Percentiles rank a stretch among this genome's conserved stretches.
phyloP scores from a whole-genome alignment of 2,113 vertebrate genomes.

The Sceloporus tristichus region DNA sequence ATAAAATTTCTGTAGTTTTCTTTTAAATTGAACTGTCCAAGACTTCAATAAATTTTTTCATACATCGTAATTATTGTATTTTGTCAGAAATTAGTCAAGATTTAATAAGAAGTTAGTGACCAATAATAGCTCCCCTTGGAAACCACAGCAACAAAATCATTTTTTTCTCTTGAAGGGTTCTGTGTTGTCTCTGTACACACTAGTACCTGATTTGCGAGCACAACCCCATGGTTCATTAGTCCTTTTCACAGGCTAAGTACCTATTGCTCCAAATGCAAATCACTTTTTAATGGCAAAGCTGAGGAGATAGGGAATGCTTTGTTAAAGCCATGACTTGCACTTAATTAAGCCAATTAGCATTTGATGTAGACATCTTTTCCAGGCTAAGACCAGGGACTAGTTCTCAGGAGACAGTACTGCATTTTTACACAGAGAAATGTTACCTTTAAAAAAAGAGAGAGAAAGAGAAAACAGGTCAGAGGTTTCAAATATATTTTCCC shows the following conservation, averaged over 20 bases:
- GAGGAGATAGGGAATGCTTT: slow-evolving; percentile 71
- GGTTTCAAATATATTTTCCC: slow-evolving; percentile 41
- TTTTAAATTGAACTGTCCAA: slow-evolving; percentile 18
- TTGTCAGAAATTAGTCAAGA: slow-evolving; percentile 10
- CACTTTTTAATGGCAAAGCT: slow-evolving; percentile 73
- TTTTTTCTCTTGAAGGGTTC: slow-evolving; percentile 30
- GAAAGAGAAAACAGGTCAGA: slow-evolving; percentile 45
- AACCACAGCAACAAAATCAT: slow-evolving; percentile 11
- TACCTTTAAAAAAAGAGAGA: slow-evolving; percentile 14
- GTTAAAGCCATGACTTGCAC: slow-evolving; percentile 64
- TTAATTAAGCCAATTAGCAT: slow-evolving; percentile 76
- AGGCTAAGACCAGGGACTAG: slow-evolving; percentile 56
- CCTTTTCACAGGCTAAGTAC: slow-evolving; percentile 61
- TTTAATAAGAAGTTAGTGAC: slow-evolving; percentile 51
- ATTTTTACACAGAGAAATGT: slow-evolving; percentile 43
- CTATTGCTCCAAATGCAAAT: slow-evolving; percentile 74
- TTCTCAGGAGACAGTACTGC: slow-evolving; percentile 53
- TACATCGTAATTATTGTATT: slow-evolving; percentile 59
- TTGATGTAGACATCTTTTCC: slow-evolving; percentile 65
- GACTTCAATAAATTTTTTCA: background rate
- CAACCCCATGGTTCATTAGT: slow-evolving; percentile 67
- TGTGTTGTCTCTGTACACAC: slow-evolving; percentile 44
- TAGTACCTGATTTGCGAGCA: slow-evolving; percentile 68
- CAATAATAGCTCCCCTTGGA: slow-evolving; percentile 40
- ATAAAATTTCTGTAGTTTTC: background rate